Percentiles rank a stretch among this genome's conserved stretches.
These are phyloP conservation scores for Acipenser transmontanus DNA, from an alignment of 2,797 vertebrate genomes.

Conservation along the genomic window DNA sequence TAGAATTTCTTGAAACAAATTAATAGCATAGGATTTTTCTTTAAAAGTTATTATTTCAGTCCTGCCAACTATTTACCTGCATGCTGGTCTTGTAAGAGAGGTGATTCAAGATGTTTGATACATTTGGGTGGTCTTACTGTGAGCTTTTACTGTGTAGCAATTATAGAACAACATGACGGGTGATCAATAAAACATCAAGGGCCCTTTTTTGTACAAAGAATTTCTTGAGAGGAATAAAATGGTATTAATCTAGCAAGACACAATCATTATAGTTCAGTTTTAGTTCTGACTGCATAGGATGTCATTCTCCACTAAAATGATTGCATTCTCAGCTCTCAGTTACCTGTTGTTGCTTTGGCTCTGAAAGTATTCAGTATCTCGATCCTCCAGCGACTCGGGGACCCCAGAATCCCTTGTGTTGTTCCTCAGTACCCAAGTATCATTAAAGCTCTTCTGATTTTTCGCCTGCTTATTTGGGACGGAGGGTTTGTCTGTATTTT, in stretches of 20 bases:
- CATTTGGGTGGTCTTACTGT: background rate
- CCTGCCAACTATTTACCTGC: constrained; percentile 4
- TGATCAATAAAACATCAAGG: no score
- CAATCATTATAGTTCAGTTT: no score
- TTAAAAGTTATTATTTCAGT: background rate
- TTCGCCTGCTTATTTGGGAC: background rate
- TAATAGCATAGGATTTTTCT: no score
- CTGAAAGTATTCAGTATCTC: constrained; percentile 41
- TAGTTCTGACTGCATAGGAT: no score
- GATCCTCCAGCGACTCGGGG: constrained; percentile 46
- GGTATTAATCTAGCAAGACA: background rate
- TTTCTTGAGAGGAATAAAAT: background rate
- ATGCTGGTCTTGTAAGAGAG: background rate
- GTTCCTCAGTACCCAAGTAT: constrained; percentile 35
- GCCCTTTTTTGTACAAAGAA: no score
- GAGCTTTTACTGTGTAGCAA: no score
- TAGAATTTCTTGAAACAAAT: no score
- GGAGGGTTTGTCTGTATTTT: constrained; percentile 21
- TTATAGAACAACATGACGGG: no score
- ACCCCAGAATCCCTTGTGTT: constrained; percentile 48
- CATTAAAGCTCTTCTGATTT: constrained; percentile 28
- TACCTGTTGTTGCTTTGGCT: constrained; percentile 52
- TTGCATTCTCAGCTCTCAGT: constrained; percentile 11
- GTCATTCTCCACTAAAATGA: constrained; percentile 6
- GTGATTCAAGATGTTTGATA: background rate